Conservation (phyloP, 2,888 invertebrate species). For the Thereva nobilitata region DNA sequence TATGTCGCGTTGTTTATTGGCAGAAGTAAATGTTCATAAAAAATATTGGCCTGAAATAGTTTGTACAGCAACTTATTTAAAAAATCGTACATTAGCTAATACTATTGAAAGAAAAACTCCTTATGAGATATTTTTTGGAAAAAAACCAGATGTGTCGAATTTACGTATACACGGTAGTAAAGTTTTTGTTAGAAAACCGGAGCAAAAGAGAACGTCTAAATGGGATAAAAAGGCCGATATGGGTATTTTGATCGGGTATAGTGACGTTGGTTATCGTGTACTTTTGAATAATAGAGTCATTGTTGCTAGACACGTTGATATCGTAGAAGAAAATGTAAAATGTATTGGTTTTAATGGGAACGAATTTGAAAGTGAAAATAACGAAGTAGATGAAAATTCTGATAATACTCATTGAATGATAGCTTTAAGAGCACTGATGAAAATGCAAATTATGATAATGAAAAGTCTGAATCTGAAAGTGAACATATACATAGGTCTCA, state of each 20-base stretch:
- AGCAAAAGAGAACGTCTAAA: too few relatives aligned
- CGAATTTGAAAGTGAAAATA: too few relatives aligned
- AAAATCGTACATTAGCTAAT: background rate
- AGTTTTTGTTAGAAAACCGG: too few relatives aligned
- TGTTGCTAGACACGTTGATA: background rate
- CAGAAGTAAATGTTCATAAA: slow-evolving; percentile 41
- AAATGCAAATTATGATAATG: background rate
- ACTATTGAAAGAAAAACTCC: background rate
- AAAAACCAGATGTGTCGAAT: background rate
- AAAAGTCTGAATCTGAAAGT: background rate
- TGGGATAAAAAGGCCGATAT: background rate
- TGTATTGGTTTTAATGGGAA: background rate
- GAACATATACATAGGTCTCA: too few relatives aligned
- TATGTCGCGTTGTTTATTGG: slow-evolving; percentile 42
- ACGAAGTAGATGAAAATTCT: background rate
- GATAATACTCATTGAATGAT: background rate
- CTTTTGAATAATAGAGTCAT: background rate
- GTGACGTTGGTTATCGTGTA: background rate
- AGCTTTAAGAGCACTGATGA: background rate
- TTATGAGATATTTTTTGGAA: background rate
- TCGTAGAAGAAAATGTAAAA: background rate
- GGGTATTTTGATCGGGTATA: background rate
- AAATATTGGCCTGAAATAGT: slow-evolving; percentile 29
- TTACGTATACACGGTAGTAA: too few relatives aligned
- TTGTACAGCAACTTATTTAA: background rate